These are phyloP conservation scores for Carassius auratus DNA, from an alignment of 2,113 vertebrate species.

Conservation along the genomic window DNA sequence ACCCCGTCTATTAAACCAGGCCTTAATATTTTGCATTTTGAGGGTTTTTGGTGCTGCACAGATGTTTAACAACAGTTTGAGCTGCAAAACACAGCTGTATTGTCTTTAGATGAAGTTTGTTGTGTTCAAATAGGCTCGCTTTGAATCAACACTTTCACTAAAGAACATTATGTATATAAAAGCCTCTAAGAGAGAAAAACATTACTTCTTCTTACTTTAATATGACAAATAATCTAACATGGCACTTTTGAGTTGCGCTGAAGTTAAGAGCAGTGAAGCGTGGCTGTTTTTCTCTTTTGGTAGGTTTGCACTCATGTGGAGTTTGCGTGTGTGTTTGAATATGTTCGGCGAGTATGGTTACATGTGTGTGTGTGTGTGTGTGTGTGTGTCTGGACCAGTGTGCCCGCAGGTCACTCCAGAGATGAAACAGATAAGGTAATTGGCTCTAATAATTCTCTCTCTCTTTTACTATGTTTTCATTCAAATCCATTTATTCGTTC, in stretches of 20 bases:
- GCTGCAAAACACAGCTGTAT: neutral
- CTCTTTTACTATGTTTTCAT: slow-evolving; percentile 36
- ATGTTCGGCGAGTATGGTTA: too few species aligned
- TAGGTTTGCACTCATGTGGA: slow-evolving; percentile 27
- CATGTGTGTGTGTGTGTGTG: slow-evolving; percentile 71
- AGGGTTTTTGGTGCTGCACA: neutral
- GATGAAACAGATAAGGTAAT: slow-evolving; percentile 99
- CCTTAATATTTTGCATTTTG: neutral
- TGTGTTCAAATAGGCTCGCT: neutral
- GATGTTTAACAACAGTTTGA: neutral
- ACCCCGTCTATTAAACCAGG: too few species aligned
- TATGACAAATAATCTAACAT: neutral
- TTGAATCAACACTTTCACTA: neutral
- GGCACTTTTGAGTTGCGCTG: neutral
- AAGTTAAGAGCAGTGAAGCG: neutral
- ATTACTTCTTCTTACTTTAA: neutral
- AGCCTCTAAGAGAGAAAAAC: neutral
- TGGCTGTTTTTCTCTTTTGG: neutral
- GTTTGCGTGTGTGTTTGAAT: slow-evolving; percentile 36
- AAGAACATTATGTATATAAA: neutral
- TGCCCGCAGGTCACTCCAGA: slow-evolving; percentile 87
- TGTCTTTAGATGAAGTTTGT: neutral
- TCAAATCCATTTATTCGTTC: slow-evolving; percentile 57
- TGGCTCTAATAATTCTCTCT: slow-evolving; percentile 86
- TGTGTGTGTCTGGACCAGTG: slow-evolving; percentile 53